Percentiles rank a stretch among this genome's conserved stretches.
These are phyloP conservation scores for Cryptus armator DNA, from an alignment of 2,888 invertebrate genomes.

Conservation along the genomic window DNA sequence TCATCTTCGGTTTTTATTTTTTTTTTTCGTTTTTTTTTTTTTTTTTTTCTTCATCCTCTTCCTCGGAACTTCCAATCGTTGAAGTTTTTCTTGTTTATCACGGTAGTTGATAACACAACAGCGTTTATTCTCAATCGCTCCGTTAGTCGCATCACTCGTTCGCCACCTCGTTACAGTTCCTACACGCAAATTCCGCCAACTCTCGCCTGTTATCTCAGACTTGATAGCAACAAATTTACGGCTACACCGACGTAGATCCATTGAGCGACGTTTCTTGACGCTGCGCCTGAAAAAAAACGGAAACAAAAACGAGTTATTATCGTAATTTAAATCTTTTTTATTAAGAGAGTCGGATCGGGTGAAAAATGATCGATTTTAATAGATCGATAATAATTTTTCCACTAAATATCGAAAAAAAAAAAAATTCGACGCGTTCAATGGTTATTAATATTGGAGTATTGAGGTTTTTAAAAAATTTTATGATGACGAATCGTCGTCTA, in stretches of 20 bases:
- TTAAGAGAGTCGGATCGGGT: background rate
- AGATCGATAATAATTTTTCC: background rate
- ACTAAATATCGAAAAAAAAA: background rate
- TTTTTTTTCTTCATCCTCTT: slow-evolving; percentile 56
- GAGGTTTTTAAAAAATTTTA: background rate
- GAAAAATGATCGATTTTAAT: background rate
- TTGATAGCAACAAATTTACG: slow-evolving; percentile 76
- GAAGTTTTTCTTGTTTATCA: slow-evolving; percentile 18
- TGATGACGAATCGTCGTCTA: background rate
- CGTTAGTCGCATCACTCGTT: slow-evolving; percentile 48
- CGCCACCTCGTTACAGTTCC: slow-evolving; percentile 70
- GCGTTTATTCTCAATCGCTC: slow-evolving; percentile 31
- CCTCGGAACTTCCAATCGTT: slow-evolving; percentile 44
- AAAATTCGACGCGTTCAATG: too few species aligned
- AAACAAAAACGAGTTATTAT: background rate
- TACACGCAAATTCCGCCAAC: slow-evolving; percentile 74
- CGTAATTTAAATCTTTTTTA: background rate
- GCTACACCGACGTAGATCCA: slow-evolving; percentile 77
- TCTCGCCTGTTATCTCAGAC: slow-evolving; percentile 83
- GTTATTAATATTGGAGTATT: too few species aligned
- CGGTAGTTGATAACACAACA: slow-evolving; percentile 34
- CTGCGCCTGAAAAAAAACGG: slow-evolving; percentile 76
- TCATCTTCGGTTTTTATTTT: slow-evolving; percentile 59
- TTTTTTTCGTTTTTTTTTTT: slow-evolving; percentile 43
- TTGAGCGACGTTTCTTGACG: slow-evolving; percentile 74